Evolutionary conservation across 2,797 vertebrate species (phyloP), one percentile per base, ranked within the genome.

Genomic region (Tadarida brasiliensis): DNA sequence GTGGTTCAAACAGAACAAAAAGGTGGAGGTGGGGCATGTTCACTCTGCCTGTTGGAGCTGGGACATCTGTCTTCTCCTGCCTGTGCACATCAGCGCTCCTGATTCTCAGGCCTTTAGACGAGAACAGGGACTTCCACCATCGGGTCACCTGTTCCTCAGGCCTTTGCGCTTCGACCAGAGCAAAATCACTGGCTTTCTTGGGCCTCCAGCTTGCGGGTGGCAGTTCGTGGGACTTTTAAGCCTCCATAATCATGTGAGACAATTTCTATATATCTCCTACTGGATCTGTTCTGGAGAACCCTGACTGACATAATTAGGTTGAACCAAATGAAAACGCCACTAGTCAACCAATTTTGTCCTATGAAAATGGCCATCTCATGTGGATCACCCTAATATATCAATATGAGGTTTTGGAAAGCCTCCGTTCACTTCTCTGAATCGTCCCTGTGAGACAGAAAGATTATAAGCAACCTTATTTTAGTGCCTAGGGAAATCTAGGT

Each of bases 341-440:
- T 19, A 76, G 15, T 59, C 44, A 77, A 87, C 4, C 35, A 70
- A 2, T 35, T 91, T 88, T 83, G 14, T 86, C 70, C 54, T 70
- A 11, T 33, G 54, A 57, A 39, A 56, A 57, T 10, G 33, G 15
- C 47, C 39, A 35, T 87, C 95, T 80, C 20, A 8, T 70, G 15
- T 24, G 5, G 10, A 15, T 86, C 57, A 59, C n/a, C 63, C 22
- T 61, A 65, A 89, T 39, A 61, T 67, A 90, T 56, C 83, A 91
- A 86, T 51, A 44, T 4, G 47, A 90, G 19, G 67, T 71, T 92
- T 95, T 74, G 49, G 68, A 71, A 91, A 61, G 30, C 74, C 39
- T 88, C 73, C 95, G 20, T 88, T 91, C 28, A 73, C 15, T 51
- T 96, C 89, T 89, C 76, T 91, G 61, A 95, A 96, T 83, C 91